These are phyloP conservation scores for Xenopus tropicalis DNA, from an alignment of 2,113 vertebrate species.

Conservation along the genomic window DNA sequence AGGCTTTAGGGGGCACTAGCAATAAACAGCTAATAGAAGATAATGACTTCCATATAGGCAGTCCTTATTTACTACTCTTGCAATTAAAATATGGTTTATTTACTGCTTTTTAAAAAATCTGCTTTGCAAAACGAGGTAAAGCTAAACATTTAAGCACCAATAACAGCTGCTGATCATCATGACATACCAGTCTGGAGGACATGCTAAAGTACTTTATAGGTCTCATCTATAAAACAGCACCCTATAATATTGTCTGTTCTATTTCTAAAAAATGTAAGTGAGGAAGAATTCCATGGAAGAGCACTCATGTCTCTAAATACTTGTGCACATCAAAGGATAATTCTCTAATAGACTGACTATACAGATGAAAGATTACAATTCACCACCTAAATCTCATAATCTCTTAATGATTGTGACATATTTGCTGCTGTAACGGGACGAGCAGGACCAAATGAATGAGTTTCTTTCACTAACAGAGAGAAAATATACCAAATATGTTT, in stretches of 20 bases:
- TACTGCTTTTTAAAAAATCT: too few relatives aligned
- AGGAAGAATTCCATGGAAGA: too few relatives aligned
- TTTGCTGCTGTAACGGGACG: background rate
- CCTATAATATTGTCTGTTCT: background rate
- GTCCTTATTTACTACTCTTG: too few relatives aligned
- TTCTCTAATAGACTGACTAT: background rate
- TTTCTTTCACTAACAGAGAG: background rate
- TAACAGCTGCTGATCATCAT: too few relatives aligned
- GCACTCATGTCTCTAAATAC: background rate
- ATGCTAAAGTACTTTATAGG: too few relatives aligned
- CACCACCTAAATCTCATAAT: background rate
- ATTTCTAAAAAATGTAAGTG: background rate
- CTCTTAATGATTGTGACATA: background rate
- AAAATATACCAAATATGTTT: slow-evolving; percentile 3
- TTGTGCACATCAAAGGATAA: background rate
- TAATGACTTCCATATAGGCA: too few relatives aligned
- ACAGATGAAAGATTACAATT: background rate
- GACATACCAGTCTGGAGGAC: too few relatives aligned
- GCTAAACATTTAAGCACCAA: too few relatives aligned
- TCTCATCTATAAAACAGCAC: background rate
- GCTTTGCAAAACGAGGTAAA: too few relatives aligned
- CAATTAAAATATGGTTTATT: too few relatives aligned
- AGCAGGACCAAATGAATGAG: background rate
- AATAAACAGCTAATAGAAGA: too few relatives aligned
- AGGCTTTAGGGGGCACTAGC: too few relatives aligned